Evolutionary conservation across 2,888 invertebrate genomes (phyloP), one percentile per base, ranked within the genome.

Genomic region (Phengaris arion): DNA sequence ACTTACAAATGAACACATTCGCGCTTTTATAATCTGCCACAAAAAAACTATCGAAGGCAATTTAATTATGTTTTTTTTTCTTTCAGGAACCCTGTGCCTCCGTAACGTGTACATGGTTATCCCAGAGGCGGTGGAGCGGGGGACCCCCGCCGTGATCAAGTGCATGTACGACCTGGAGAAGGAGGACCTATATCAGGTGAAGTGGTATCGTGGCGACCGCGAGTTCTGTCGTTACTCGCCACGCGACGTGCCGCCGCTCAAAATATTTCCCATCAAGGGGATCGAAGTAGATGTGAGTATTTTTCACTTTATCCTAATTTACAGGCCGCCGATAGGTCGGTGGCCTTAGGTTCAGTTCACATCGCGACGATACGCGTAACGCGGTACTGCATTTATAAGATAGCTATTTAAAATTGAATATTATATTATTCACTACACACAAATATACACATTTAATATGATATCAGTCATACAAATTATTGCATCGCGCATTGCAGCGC

Each of bases 151-250:
- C 12, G 91, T 94, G 78, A 92, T 96, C 81, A 93, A 94, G 82
- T 96, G 96, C 83, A 89, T 92, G 77, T 96, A 95, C 86, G 95
- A 96, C 84, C 87, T 96, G 80, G 96, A 96, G 81, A 94, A 94
- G 35, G 96, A 96, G 80, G 94, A 94, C 68, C 87, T 96, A 68
- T 96, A 96, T 86, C 94, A 95, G 64, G 95, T 96, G 79, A 96
- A 96, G 87, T 96, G 96, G 96, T 96, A 96, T 85, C 93, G 94
- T 72, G 95, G 94, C 2, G 94, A 94, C 78, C 85, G 94, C 5
- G 96, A 96, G 86, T 96, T 96, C 87, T 96, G 95, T 82, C 90
- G 95, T 75, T 96, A 93, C 82, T 92, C 95, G 4, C 96, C 96
- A 0, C 91, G 95, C 77, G 95, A 96, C 80, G 94, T 92, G 15